A percentile compares a stretch with the other conserved stretches of the same genome.
Conservation (phyloP, 2,888 invertebrate species). For the Celastrina argiolus region DNA sequence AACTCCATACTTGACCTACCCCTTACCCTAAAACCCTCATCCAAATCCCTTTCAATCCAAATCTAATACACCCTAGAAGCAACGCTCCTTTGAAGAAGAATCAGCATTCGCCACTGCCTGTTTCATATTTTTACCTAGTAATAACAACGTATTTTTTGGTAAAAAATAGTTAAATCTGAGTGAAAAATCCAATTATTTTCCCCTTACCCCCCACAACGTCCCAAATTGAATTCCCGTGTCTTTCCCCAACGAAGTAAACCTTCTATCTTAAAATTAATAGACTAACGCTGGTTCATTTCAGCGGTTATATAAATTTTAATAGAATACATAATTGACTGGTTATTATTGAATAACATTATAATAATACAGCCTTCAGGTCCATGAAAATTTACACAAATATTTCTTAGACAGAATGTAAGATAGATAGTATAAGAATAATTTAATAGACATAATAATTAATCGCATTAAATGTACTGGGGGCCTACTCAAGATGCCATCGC, state of each 20-base stretch:
- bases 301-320: slow-evolving; percentile 11
- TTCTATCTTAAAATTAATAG: slow-evolving; percentile 11
- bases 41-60: too few species aligned
- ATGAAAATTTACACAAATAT: neutral
- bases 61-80: too few species aligned
- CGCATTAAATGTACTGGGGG: too few species aligned
- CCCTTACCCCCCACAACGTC: slow-evolving; percentile 4
- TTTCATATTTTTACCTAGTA: too few species aligned
- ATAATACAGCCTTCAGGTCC: neutral
- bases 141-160: neutral
- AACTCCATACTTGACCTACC: too few species aligned
- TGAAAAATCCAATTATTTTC: neutral
- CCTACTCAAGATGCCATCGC: too few species aligned
- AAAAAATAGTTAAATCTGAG: neutral
- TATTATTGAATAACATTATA: neutral
- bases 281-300: neutral
- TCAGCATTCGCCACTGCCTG: too few species aligned
- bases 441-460: too few species aligned
- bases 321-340: slow-evolving; percentile 6
- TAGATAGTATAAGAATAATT: too few species aligned
- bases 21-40: too few species aligned
- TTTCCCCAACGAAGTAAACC: slow-evolving; percentile 12
- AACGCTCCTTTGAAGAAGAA: too few species aligned
- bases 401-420: too few species aligned
- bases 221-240: slow-evolving; percentile 12